A percentile compares a stretch with the other conserved stretches of the same genome.
Evolutionary conservation across 2,888 invertebrate genomes (phyloP).

Genomic region (Mesochorus sp.): DNA sequence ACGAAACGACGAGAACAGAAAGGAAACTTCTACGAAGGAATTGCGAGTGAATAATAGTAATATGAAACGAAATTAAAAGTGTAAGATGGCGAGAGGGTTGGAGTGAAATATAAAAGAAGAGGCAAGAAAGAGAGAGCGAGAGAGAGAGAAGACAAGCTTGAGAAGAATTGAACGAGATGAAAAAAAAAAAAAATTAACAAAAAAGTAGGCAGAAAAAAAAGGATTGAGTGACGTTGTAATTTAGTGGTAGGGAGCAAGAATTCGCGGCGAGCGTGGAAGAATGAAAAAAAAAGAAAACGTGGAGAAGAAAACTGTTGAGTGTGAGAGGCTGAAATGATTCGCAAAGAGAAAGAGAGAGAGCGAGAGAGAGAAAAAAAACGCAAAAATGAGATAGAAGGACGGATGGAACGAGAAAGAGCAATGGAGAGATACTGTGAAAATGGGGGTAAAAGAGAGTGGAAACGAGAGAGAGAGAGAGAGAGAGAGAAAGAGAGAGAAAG

Average conservation of each 20-base stretch:
- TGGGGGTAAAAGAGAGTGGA: conserved; percentile 28
- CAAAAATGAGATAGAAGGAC: conserved; percentile 46
- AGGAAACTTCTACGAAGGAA: background rate
- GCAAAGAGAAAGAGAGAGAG: conserved; percentile 63
- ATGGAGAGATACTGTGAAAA: background rate
- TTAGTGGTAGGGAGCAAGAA: conserved; percentile 52
- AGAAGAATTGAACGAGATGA: background rate
- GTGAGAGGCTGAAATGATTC: conserved; percentile 44
- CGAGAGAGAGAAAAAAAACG: conserved; percentile 45
- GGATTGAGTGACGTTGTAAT: conserved; percentile 54
- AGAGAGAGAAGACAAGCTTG: background rate
- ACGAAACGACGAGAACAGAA: background rate
- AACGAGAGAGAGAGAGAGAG: conserved; percentile 45
- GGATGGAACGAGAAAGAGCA: conserved; percentile 36
- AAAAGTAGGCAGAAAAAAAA: conserved; percentile 17
- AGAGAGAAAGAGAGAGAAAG: conserved; percentile 55
- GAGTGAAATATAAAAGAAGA: background rate
- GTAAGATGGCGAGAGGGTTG: conserved; percentile 2
- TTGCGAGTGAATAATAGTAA: conserved; percentile 24
- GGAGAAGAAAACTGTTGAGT: conserved; percentile 25
- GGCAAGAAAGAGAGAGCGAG: background rate
- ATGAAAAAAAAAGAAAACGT: conserved; percentile 23
- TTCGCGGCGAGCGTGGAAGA: conserved; percentile 40
- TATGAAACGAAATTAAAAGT: conserved; percentile 46
- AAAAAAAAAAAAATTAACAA: conserved; percentile 11